A percentile compares a stretch with the other conserved stretches of the same genome.
Evolutionary conservation across 2,888 invertebrate species (phyloP).

Genomic region (Exocentrus adspersus): DNA sequence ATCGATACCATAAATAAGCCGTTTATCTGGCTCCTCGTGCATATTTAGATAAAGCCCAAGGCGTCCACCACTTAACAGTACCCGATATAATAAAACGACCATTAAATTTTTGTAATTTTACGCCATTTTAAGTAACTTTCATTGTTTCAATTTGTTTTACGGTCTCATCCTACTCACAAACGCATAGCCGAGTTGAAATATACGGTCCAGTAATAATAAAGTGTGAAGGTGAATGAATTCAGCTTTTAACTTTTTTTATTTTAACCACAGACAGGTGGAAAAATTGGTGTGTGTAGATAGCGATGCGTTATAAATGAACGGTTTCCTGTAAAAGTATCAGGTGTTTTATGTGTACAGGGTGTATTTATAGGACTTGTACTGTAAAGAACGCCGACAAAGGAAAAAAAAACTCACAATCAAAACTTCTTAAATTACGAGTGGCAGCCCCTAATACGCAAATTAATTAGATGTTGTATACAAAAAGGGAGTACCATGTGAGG

Average conservation of each 20-base stretch:
- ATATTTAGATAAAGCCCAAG: conserved; percentile 12
- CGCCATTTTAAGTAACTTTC: conserved; percentile 32
- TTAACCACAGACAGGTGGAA: conserved; percentile 2
- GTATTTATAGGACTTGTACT: no score
- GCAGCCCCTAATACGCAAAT: neutral
- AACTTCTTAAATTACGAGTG: neutral
- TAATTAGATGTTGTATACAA: neutral
- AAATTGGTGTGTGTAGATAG: neutral
- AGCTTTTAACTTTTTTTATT: no score
- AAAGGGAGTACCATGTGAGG: conserved; percentile 34
- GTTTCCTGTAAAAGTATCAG: no score
- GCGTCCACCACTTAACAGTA: conserved; percentile 19
- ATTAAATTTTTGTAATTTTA: conserved; percentile 30
- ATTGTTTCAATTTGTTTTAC: conserved; percentile 29
- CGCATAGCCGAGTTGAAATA: conserved; percentile 7
- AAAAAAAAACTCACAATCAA: neutral
- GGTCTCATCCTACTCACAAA: conserved; percentile 21
- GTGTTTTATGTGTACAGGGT: no score
- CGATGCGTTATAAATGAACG: neutral
- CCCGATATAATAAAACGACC: conserved; percentile 30
- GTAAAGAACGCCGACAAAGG: neutral
- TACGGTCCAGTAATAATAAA: conserved; percentile 19
- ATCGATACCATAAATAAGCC: conserved; percentile 7
- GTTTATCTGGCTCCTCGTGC: conserved; percentile 4
- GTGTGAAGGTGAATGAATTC: conserved; percentile 13